Conservation (phyloP, 2,888 invertebrate species). For the Desoria tigrina region DNA sequence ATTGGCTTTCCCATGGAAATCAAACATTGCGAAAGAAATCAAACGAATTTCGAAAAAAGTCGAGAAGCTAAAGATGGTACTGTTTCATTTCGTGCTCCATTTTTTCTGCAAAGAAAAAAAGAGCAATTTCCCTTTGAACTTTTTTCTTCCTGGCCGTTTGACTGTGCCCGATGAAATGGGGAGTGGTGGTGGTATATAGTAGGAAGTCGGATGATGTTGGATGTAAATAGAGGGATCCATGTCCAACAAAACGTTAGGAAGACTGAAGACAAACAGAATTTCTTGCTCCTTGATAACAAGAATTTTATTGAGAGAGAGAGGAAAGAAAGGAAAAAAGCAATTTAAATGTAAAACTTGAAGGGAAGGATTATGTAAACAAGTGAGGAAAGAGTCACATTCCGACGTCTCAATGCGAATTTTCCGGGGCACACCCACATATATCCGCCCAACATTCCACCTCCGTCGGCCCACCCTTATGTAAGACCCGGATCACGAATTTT, state of each 20-base stretch:
- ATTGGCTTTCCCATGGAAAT: too few species aligned
- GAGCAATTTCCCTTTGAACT: too few species aligned
- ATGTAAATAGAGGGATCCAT: conserved; percentile 9
- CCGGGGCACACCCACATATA: neutral
- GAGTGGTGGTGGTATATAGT: too few species aligned
- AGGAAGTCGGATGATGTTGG: neutral
- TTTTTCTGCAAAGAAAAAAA: too few species aligned
- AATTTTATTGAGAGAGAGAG: neutral
- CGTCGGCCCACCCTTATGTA: too few species aligned
- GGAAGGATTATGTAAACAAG: conserved; percentile 15
- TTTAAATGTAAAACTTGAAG: conserved; percentile 15
- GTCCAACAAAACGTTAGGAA: conserved; percentile 8
- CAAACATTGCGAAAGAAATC: too few species aligned
- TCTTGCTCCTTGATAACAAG: neutral
- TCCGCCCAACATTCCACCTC: neutral
- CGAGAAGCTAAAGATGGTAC: too few species aligned
- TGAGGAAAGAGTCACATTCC: neutral
- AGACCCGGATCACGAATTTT: neutral
- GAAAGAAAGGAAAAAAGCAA: conserved; percentile 13
- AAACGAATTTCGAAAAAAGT: too few species aligned
- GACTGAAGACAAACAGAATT: conserved; percentile 4
- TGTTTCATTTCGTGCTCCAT: too few species aligned
- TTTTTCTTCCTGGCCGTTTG: too few species aligned
- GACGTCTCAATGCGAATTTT: neutral
- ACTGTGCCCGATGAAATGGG: too few species aligned